Evolutionary conservation across 2,797 vertebrate genomes (phyloP), one percentile per base, ranked within the genome.

Genomic region (Megalops cyprinoides): DNA sequence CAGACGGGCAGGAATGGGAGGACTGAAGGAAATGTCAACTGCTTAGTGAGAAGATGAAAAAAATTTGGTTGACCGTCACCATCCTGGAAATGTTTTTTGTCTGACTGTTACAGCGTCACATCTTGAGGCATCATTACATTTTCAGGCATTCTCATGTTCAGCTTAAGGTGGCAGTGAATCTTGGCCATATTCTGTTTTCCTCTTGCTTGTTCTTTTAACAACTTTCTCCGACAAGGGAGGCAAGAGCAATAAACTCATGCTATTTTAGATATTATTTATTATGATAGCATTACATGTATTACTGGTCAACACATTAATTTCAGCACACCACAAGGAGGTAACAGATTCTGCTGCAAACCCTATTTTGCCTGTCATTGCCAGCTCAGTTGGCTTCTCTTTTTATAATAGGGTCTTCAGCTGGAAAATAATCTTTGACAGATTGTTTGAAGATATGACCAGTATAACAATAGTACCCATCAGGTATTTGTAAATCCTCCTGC

Each of bases 41-140:
- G 55, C 82, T 81, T 84, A 83, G 37, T 20, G 37, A 71, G 67
- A 71, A 15, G 15, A 15, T 20, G 42, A 71, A 71, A 71, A 71
- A 8, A 42, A 39, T 12, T 71, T 37, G 14, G 34, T 46, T 73
- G 69, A 28, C 37, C 28, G 34, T 71, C n/a, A 42, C 67, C 12
- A 37, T 4, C 62, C 34, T 18, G 34, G 4, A 67, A 14, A 67
- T 18, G 4, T 15, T 31, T 69, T 71, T 71, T 44, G 39, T 44
- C 20, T 1, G 2, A 23, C 23, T 44, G 18, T 8, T 39, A 42
- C 15, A 44, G 67, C 25, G 28, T 60, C 12, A 25, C n/a, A 60
- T 71, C 20, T 10, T 14, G 12, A 34, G 18, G 4, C 58, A n/a
- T 18, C 20, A n/a, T 23, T 4, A 20, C 4, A 65, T 65, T 65